phyloP scores from a whole-genome alignment of 2,797 vertebrate species.

The Poecilia wingei region DNA sequence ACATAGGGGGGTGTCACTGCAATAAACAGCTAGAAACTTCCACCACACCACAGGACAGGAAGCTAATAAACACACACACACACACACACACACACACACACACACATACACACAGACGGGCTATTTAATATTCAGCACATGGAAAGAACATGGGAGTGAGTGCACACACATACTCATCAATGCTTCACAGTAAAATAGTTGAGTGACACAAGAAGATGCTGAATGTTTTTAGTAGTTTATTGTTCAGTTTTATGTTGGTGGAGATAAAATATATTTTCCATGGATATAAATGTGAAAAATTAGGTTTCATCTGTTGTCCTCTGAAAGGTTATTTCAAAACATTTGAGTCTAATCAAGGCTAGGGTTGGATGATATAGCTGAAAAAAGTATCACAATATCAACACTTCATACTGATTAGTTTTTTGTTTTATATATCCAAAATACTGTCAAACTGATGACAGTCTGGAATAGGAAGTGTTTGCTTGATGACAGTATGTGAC shows the following conservation, averaged over 20 bases:
- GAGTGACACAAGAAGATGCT: not conserved
- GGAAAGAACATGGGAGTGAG: constrained; percentile 30
- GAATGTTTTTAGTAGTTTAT: not conserved
- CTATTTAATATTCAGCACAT: not conserved
- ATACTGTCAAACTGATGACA: too few species aligned
- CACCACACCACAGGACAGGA: constrained; percentile 60
- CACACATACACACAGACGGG: constrained; percentile 2
- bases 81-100: constrained; percentile 3
- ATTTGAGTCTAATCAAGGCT: not conserved
- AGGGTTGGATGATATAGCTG: too few species aligned
- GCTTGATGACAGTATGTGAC: not conserved
- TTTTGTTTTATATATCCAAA: too few species aligned
- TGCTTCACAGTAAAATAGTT: not conserved
- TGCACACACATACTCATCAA: not conserved
- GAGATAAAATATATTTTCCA: not conserved
- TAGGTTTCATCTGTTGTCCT: not conserved
- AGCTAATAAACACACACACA: constrained; percentile 39
- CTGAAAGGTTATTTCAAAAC: not conserved
- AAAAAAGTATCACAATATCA: too few species aligned
- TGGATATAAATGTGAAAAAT: not conserved
- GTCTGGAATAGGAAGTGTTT: not conserved
- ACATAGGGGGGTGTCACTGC: constrained; percentile 39
- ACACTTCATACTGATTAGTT: too few species aligned
- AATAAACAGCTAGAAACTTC: constrained; percentile 61
- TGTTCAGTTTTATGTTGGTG: not conserved